Evolutionary conservation across 2,888 invertebrate species (phyloP).

Genomic region (Luffia ferchaultella): DNA sequence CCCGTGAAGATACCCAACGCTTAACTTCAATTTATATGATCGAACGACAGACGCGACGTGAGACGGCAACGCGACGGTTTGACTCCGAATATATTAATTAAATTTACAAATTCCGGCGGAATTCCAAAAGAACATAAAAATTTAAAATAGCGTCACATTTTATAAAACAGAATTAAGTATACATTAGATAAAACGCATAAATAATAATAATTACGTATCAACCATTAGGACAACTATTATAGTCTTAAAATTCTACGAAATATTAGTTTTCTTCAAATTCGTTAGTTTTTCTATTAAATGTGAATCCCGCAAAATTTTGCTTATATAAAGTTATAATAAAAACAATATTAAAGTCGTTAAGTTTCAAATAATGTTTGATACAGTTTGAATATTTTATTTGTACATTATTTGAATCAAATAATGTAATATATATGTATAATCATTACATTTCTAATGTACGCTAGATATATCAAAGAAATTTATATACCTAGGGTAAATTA

Average conservation of each 20-base stretch:
- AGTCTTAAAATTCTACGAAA: no score
- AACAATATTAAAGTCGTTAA: no score
- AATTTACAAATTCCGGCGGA: neutral
- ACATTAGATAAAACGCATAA: neutral
- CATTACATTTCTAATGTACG: slow-evolving; percentile 29
- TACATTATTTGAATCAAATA: no score
- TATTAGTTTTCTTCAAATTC: no score
- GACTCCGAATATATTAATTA: no score
- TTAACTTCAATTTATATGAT: slow-evolving; percentile 38
- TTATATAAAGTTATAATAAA: no score
- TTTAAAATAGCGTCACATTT: neutral
- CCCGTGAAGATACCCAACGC: slow-evolving; percentile 27
- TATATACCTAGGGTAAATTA: slow-evolving; percentile 37
- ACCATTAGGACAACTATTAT: no score
- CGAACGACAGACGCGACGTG: neutral
- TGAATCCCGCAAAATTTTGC: no score
- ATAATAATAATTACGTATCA: no score
- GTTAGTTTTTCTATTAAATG: no score
- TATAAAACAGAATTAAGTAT: neutral
- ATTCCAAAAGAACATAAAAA: neutral
- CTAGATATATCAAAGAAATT: slow-evolving; percentile 30
- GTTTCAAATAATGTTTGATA: no score
- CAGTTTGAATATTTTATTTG: no score
- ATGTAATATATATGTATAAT: slow-evolving; percentile 1
- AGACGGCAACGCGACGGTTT: neutral